These are phyloP conservation scores for Platycnemis pennipes DNA, from an alignment of 2,888 invertebrate genomes.

Conservation along the genomic window DNA sequence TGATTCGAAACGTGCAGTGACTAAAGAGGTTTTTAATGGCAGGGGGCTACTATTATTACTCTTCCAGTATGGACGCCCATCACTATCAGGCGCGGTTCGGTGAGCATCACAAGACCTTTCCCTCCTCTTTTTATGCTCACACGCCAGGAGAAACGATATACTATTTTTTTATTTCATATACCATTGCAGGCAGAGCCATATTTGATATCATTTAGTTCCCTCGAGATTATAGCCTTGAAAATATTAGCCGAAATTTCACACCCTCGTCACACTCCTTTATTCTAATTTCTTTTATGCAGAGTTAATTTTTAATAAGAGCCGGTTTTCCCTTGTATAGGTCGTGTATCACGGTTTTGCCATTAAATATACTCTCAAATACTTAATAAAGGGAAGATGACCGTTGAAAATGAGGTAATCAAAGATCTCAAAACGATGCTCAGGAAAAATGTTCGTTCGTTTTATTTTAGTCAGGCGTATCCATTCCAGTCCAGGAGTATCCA, in stretches of 20 bases:
- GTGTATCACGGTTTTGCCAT: neutral
- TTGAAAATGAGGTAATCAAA: no score
- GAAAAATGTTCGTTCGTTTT: no score
- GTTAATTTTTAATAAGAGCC: neutral
- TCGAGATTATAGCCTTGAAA: neutral
- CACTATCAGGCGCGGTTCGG: neutral
- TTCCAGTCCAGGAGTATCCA: no score
- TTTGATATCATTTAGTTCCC: neutral
- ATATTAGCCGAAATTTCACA: neutral
- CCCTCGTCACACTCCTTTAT: neutral
- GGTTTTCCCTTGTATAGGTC: neutral
- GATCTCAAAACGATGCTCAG: no score
- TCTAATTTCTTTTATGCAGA: neutral
- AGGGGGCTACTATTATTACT: neutral
- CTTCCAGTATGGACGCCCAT: neutral
- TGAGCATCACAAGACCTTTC: neutral
- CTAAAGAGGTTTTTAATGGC: neutral
- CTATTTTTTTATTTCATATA: neutral
- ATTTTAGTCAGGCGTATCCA: no score
- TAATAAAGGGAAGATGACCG: neutral
- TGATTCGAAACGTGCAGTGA: neutral
- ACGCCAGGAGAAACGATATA: neutral
- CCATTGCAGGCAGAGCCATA: neutral
- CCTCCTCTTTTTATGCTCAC: neutral
- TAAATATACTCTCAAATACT: neutral